A percentile compares a stretch with the other conserved stretches of the same genome.
Conservation (phyloP, 2,113 vertebrate species). For the Jaculus jaculus region DNA sequence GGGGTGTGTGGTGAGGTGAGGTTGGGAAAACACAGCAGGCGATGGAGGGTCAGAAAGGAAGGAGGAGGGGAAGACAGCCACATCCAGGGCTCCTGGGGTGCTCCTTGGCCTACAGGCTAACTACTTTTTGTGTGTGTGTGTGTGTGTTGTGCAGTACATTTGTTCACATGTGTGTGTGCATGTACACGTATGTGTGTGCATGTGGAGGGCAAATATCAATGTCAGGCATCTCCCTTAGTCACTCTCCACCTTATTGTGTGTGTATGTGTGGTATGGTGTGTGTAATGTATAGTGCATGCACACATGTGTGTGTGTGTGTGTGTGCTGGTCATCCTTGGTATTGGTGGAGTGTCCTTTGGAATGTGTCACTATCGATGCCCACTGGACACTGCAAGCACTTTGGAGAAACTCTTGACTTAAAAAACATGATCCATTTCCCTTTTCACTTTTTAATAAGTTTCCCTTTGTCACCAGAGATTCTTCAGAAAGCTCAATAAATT, state of each 20-base stretch:
- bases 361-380: background rate
- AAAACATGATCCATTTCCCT: background rate
- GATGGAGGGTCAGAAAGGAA: background rate
- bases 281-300: too few relatives aligned
- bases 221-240: too few relatives aligned
- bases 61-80: background rate
- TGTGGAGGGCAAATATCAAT: too few relatives aligned
- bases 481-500: background rate
- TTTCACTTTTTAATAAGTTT: background rate
- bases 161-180: too few relatives aligned
- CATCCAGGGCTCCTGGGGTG: background rate
- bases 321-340: accelerated
- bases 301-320: too few relatives aligned
- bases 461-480: background rate
- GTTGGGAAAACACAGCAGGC: background rate
- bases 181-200: too few relatives aligned
- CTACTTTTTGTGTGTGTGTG: too few relatives aligned
- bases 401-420: background rate
- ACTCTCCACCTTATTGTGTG: too few relatives aligned
- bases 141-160: too few relatives aligned
- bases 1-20: background rate
- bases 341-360: background rate
- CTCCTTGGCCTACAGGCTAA: accelerated
- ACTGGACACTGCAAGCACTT: background rate
- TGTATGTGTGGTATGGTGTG: too few relatives aligned